Conservation (phyloP, 2,888 invertebrate species). For the Heteromyza rotundicornis region DNA sequence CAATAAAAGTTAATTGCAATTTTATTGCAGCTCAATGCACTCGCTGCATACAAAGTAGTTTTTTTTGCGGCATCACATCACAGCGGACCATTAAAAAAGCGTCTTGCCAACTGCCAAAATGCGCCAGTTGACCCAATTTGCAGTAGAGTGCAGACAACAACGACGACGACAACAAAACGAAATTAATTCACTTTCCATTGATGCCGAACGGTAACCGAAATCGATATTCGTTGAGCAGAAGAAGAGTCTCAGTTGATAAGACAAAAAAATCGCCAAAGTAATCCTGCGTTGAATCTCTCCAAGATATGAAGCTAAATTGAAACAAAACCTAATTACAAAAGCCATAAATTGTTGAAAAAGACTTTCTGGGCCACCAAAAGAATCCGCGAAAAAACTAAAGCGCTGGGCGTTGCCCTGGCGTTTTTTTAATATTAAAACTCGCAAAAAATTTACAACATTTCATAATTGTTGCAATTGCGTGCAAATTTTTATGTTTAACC, state of each 20-base stretch:
- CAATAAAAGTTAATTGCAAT: conserved; percentile 60
- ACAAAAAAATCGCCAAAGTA: too few species aligned
- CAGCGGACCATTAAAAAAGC: background rate
- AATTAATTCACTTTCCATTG: conserved; percentile 21
- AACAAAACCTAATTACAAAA: conserved; percentile 19
- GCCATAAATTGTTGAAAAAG: conserved; percentile 12
- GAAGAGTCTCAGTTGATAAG: too few species aligned
- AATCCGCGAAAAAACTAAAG: too few species aligned
- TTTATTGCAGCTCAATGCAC: conserved; percentile 49
- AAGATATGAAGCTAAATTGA: too few species aligned
- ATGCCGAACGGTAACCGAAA: background rate
- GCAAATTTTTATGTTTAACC: too few species aligned
- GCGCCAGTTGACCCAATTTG: conserved; percentile 16
- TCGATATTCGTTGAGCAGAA: too few species aligned
- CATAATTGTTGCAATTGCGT: too few species aligned
- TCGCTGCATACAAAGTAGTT: conserved; percentile 45
- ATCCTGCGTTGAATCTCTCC: background rate
- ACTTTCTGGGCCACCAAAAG: too few species aligned
- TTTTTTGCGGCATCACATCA: background rate
- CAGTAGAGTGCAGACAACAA: background rate
- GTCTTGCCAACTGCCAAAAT: conserved; percentile 4
- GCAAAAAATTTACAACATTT: too few species aligned
- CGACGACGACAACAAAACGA: background rate
- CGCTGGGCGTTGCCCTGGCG: too few species aligned
- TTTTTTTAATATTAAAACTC: too few species aligned